phyloP scores from a whole-genome alignment of 1,140 invertebrate genomes.

The Mya arenaria region DNA sequence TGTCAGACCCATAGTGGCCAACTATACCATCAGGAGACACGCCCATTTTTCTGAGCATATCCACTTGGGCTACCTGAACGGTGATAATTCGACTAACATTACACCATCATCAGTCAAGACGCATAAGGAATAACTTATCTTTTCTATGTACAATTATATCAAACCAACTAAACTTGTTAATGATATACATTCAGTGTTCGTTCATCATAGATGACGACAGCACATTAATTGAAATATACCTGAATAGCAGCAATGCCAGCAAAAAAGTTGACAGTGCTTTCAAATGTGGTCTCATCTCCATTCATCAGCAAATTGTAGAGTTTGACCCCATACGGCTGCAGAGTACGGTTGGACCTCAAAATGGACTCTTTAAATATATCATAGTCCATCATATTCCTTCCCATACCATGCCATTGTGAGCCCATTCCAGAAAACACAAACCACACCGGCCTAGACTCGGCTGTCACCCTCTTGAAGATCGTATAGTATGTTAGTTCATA shows the following conservation, averaged over 20 bases:
- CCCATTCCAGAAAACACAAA: conserved; percentile 98
- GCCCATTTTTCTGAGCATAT: conserved; percentile 88
- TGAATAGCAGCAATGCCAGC: conserved; percentile 97
- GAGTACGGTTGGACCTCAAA: conserved; percentile 86
- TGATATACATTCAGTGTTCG: background rate
- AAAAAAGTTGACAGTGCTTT: conserved; percentile 93
- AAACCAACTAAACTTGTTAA: background rate
- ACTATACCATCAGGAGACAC: conserved; percentile 95
- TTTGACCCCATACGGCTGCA: conserved; percentile 90
- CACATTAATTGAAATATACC: conserved; percentile 79
- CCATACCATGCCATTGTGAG: conserved; percentile 97
- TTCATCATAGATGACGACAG: background rate
- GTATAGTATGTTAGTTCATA: background rate
- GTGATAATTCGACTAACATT: background rate
- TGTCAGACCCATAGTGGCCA: conserved; percentile 96
- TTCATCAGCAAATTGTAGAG: conserved; percentile 90
- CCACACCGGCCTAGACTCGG: conserved; percentile 89
- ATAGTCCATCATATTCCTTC: conserved; percentile 89
- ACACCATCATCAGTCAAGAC: background rate
- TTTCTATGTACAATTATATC: background rate
- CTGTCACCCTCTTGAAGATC: conserved; percentile 63
- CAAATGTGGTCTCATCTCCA: conserved; percentile 88
- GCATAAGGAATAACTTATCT: background rate
- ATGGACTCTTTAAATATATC: conserved; percentile 91
- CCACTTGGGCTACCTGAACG: conserved; percentile 91